Evolutionary conservation across 1,140 invertebrate species (phyloP).

Genomic region (Gonatopus flavifemur): DNA sequence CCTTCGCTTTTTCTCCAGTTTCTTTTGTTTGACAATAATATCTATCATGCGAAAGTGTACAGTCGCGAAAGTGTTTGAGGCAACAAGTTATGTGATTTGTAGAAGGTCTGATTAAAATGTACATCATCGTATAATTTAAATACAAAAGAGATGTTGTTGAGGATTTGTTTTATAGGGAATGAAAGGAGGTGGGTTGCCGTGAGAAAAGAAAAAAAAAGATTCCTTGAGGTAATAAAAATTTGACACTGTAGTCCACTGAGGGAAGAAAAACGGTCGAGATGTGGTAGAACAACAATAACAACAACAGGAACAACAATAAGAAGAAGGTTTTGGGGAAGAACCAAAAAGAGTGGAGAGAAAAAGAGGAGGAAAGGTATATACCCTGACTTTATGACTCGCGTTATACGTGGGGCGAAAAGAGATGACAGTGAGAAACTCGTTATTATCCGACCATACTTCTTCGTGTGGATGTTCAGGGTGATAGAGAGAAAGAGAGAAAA

Average conservation of each 20-base stretch:
- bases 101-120: too few relatives aligned
- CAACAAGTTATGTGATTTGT: too few relatives aligned
- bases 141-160: too few relatives aligned
- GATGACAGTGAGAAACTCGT: slow-evolving; percentile 54
- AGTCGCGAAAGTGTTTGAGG: too few relatives aligned
- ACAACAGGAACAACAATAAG: slow-evolving; percentile 17
- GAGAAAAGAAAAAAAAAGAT: slow-evolving; percentile 27
- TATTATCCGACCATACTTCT: slow-evolving; percentile 55
- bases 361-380: not conserved
- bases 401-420: slow-evolving; percentile 41
- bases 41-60: too few relatives aligned
- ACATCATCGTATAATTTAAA: too few relatives aligned
- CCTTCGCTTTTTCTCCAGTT: too few relatives aligned
- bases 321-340: slow-evolving; percentile 18
- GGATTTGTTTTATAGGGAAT: too few relatives aligned
- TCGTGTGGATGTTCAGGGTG: slow-evolving; percentile 41
- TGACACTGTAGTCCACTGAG: slow-evolving; percentile 41
- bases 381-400: slow-evolving; percentile 44
- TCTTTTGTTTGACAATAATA: too few relatives aligned
- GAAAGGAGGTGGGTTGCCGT: not conserved
- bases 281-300: slow-evolving; percentile 29
- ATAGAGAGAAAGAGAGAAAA: too few relatives aligned
- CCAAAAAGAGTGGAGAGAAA: not conserved
- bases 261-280: slow-evolving; percentile 30
- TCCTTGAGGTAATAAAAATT: slow-evolving; percentile 48